Conservation (phyloP, 2,113 vertebrate species). For the Dascyllus trimaculatus region DNA sequence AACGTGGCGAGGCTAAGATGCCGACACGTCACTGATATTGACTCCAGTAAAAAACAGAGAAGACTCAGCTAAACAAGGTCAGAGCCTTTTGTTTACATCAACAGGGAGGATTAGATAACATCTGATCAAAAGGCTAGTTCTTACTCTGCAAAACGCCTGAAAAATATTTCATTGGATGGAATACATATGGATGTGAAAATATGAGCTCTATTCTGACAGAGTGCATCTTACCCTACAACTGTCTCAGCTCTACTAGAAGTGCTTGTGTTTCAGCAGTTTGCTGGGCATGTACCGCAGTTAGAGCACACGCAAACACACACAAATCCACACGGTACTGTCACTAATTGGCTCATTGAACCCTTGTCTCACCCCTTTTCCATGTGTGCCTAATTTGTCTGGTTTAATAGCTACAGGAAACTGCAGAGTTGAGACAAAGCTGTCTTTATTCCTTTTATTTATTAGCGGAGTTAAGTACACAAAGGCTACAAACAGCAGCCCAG, state of each 20-base stretch:
- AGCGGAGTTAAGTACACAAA: slow-evolving; percentile 59
- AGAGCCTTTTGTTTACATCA: slow-evolving; percentile 38
- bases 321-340: slow-evolving; percentile 25
- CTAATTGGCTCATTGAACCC: slow-evolving; percentile 73
- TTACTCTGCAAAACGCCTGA: slow-evolving; percentile 13
- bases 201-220: slow-evolving; percentile 32
- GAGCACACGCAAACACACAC: slow-evolving; percentile 19
- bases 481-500: slow-evolving; percentile 52
- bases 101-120: slow-evolving; percentile 44
- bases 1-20: slow-evolving; percentile 44
- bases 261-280: slow-evolving; percentile 30
- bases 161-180: slow-evolving; percentile 12
- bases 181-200: slow-evolving; percentile 5
- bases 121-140: slow-evolving; percentile 46
- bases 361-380: slow-evolving; percentile 52
- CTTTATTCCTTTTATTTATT: slow-evolving; percentile 73
- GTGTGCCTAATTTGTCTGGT: slow-evolving; percentile 70
- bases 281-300: slow-evolving; percentile 24
- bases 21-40: slow-evolving; percentile 32
- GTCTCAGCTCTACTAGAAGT: slow-evolving; percentile 45
- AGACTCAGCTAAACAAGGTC: slow-evolving; percentile 61
- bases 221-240: slow-evolving; percentile 22
- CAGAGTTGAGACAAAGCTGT: slow-evolving; percentile 67
- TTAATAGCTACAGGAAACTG: slow-evolving; percentile 73
- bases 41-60: slow-evolving; percentile 21